A percentile compares a stretch with the other conserved stretches of the same genome.
Evolutionary conservation across 2,113 vertebrate genomes (phyloP).

Genomic region (Beaufortia kweichowensis): DNA sequence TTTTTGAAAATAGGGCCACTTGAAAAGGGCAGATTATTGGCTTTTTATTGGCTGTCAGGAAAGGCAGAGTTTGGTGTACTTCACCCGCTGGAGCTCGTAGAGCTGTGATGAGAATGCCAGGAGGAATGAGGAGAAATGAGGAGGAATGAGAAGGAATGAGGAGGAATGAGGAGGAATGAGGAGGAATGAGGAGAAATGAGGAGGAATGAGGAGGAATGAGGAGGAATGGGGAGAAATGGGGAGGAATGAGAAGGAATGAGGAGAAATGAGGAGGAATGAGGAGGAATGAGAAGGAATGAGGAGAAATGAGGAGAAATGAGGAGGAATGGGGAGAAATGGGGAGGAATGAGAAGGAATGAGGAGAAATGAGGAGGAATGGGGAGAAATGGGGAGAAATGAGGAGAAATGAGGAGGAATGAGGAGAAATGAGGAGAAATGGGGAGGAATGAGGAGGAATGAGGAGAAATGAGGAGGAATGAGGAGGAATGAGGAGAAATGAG

Average conservation of each 20-base stretch:
- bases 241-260: conserved; percentile 55
- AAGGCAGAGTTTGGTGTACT: conserved; percentile 77
- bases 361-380: conserved; percentile 51
- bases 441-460: too few relatives aligned
- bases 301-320: too few relatives aligned
- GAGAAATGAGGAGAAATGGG: conserved; percentile 51
- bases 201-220: too few relatives aligned
- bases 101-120: conserved; percentile 79
- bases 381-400: too few relatives aligned
- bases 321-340: not conserved
- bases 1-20: conserved; percentile 70
- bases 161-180: not conserved
- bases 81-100: conserved; percentile 75
- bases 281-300: too few relatives aligned
- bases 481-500: too few relatives aligned
- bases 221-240: conserved; percentile 51
- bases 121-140: conserved; percentile 75
- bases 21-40: conserved; percentile 78
- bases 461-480: conserved; percentile 51
- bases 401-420: conserved; percentile 51
- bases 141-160: conserved; percentile 45
- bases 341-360: conserved; percentile 55
- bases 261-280: conserved; percentile 51
- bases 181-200: conserved; percentile 62
- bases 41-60: conserved; percentile 84